Conservation (phyloP, 1,140 invertebrate species). For the Apocrypta bakeri region DNA sequence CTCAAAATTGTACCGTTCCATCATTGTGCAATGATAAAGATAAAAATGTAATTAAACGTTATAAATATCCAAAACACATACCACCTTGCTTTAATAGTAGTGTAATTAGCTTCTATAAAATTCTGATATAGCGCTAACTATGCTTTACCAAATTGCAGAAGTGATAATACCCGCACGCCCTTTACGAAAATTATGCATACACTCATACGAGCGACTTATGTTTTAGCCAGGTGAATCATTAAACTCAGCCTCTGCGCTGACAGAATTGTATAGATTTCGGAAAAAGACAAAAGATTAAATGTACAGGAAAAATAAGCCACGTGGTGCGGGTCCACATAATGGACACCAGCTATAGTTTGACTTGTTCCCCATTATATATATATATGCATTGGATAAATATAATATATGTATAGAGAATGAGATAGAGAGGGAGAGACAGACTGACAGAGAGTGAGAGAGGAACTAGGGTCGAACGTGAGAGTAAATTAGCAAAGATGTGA, state of each 20-base stretch:
- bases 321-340: too few species aligned
- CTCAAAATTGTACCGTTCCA: too few species aligned
- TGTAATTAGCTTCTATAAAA: constrained; percentile 38
- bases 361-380: too few species aligned
- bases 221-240: constrained; percentile 30
- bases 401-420: too few species aligned
- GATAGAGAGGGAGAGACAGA: constrained; percentile 25
- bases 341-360: too few species aligned
- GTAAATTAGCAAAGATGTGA: not conserved
- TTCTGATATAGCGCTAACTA: constrained; percentile 14
- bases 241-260: too few species aligned
- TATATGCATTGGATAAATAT: too few species aligned
- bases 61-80: not conserved
- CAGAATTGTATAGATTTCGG: too few species aligned
- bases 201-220: not conserved
- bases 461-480: too few species aligned
- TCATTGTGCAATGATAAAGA: too few species aligned
- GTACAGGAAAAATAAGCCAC: too few species aligned
- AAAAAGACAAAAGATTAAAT: not conserved
- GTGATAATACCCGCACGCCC: constrained; percentile 23
- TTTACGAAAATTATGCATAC: not conserved
- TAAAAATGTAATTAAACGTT: too few species aligned
- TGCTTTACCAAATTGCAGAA: constrained; percentile 33
- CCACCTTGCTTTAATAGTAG: constrained; percentile 35
- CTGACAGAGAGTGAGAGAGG: not conserved